Base-by-base conservation (phyloP, 2,888 invertebrate species). In the Flabesymbios commensalis region DNA sequence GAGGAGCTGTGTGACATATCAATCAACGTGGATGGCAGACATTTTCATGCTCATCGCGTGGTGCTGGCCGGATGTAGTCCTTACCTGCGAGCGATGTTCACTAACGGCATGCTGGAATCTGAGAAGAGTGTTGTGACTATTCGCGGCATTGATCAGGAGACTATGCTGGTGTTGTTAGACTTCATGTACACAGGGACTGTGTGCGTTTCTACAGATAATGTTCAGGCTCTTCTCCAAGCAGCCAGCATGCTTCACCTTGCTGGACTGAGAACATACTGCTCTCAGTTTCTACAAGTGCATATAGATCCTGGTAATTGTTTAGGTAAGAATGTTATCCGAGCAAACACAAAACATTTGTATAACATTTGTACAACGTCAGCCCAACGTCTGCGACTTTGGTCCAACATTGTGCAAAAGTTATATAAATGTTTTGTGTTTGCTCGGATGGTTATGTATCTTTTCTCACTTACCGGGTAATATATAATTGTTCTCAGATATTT, bases 51-150 rank as follows among this genome's bases (percentile, higher is more conserved):
- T 2, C 80, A 79, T 61, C 75, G 76, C 58, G 72, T 80, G 17
- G 78, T 80, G 22, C 65, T 80, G 29, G 78, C 78, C 17, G 78
- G 80, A 0, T 77, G 77, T 54, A 78, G 78, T 55, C 80, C 80
- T 0, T 79, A 80, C 61, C 66, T 80, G 10, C 72, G 77, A 36
- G 80, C 79, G 26, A 80, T 80, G 80, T 80, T 80, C 62, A 80
- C 80, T 33, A 80, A 78, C 60, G 80, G 80, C 17, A 78, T 78
- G 79, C 65, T 76, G 53, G 79, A 79, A 64, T 75, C 76, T 3
- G 77, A 74, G 28, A 73, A 75, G 51, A 73, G 73, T 45, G 62
- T 66, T 33, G 74, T 79, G 3, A 74, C 76, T 43, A 75, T 79
- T 29, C 75, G 75, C 33, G 79, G 78, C 42, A 71, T 78, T 28